Percentiles rank a stretch among this genome's conserved stretches.
Evolutionary conservation across 2,888 invertebrate species (phyloP).

Genomic region (Platynereis dumerilii): DNA sequence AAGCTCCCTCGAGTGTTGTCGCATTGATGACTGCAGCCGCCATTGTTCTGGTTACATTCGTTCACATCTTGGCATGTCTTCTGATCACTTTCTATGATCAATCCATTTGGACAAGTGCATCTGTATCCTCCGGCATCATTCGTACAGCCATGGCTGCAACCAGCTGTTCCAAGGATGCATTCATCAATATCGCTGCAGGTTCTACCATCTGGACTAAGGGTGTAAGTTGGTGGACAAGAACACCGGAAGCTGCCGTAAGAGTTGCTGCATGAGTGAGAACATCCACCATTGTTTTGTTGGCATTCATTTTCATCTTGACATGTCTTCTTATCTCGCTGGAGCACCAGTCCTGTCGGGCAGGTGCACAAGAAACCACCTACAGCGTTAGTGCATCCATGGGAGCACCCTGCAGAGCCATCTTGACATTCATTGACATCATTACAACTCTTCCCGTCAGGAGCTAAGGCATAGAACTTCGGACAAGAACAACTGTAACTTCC

Average conservation of each 20-base stretch:
- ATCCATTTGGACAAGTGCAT: not conserved
- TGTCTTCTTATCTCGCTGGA: not conserved
- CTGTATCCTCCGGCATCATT: not conserved
- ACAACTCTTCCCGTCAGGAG: not conserved
- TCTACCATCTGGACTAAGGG: not conserved
- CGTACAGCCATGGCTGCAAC: not conserved
- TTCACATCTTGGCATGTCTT: conserved; percentile 4
- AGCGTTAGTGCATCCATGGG: not conserved
- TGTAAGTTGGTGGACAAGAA: not conserved
- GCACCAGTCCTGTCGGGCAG: not conserved
- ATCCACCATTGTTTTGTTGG: not conserved
- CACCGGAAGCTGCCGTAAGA: not conserved
- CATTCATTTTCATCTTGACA: conserved; percentile 7
- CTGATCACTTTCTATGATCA: not conserved
- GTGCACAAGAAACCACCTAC: not conserved
- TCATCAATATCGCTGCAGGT: conserved; percentile 2
- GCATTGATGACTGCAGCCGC: not conserved
- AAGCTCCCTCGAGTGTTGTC: not conserved
- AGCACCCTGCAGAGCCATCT: not conserved
- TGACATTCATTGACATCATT: conserved; percentile 7
- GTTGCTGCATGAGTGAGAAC: not conserved
- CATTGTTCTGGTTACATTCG: not conserved
- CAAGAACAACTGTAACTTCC: not conserved
- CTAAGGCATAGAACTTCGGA: not conserved
- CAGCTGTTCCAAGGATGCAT: not conserved